Base-by-base conservation (phyloP, 2,888 invertebrate species). In the Lamellibrachia columna region DNA sequence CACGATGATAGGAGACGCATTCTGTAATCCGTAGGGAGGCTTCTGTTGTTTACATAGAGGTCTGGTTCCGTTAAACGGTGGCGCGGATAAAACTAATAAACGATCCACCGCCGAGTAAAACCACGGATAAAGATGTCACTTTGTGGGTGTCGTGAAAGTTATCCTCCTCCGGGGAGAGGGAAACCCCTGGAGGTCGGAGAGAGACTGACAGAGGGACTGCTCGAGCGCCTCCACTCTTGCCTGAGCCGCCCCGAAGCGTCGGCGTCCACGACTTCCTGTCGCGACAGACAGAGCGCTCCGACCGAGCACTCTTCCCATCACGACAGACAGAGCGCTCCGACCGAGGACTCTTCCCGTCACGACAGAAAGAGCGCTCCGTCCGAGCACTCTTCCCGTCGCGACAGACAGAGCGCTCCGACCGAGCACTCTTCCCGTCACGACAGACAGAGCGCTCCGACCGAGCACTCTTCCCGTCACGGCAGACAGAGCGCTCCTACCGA, bases 51-150 rank as follows among this genome's bases (percentile, higher is more conserved):
- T 11, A 75, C 75, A 75, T 15, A 22, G 75, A 75, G 75, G 75
- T 75, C 75, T 75, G 75, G 75, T 75, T 75, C 22, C 75, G 75
- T 22, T 75, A 75, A 75, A 75, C 75, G 75, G 75, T 75, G 75
- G 75, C 75, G 75, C 75, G 75, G 75, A 75, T 75, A 22, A 75
- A 75, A 75, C 75, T 22, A 75, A 75, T 75, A 75, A 75, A 75
- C 75, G 22, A 75, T 75, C 22, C 75, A 75, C 75, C 22, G 22
- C 6, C 6, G 22, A 75, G 22, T 75, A 75, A 75, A 15, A 75
- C 22, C 3, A 22, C 22, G n/a, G 75, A 75, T 75, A 75, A 58
- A 58, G 58, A 58, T 58, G 58, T 58, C 58, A 58, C 58, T 7
- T 58, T 58, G 58, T 11, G 58, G 15, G 58, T 8, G 58, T 58